Evolutionary conservation across 2,888 invertebrate genomes (phyloP), one percentile per base, ranked within the genome.

Genomic region (Drosophila borborema): DNA sequence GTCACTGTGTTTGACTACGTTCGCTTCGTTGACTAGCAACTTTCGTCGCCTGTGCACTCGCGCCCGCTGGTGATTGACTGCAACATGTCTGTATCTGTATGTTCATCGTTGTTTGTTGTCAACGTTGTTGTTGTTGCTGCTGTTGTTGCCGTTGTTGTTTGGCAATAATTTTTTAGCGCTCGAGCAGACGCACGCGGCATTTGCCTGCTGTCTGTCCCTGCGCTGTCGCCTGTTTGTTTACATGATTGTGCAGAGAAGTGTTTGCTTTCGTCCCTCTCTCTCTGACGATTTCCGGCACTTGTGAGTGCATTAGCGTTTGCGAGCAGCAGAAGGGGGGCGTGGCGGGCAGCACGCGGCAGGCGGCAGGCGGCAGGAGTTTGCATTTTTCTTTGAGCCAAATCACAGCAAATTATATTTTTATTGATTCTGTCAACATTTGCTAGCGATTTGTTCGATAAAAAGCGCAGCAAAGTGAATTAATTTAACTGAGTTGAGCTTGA

Each of bases 341-440:
- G 43, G n/a, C n/a, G n/a, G n/a, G n/a, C n/a, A n/a, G n/a, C n/a
- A n/a, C n/a, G n/a, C n/a, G n/a, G n/a, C n/a, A n/a, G n/a, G n/a
- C n/a, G n/a, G n/a, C 41, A 0, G 14, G 6, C 14, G 16, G n/a
- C 36, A 6, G 20, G 48, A 16, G 74, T 74, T 73, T 81, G 77
- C 79, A 69, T 79, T 79, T 78, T 56, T 74, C 78, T 80, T 85
- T 80, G 72, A 81, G 84, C 72, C 70, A 82, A 84, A 89, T 90
- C 88, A 85, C 80, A 77, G 88, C 77, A 87, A 88, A 89, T 89
- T 90, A 87, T 89, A 84, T 89, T 78, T 89, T 80, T 87, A 89
- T 84, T 82, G 76, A 80, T 72, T 76, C 65, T 65, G 83, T 72
- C 90, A 89, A 89, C 81, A 90, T 87, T 87, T 82, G 82, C 64